Conservation (phyloP, 1,140 invertebrate species). For the Solen grandis region DNA sequence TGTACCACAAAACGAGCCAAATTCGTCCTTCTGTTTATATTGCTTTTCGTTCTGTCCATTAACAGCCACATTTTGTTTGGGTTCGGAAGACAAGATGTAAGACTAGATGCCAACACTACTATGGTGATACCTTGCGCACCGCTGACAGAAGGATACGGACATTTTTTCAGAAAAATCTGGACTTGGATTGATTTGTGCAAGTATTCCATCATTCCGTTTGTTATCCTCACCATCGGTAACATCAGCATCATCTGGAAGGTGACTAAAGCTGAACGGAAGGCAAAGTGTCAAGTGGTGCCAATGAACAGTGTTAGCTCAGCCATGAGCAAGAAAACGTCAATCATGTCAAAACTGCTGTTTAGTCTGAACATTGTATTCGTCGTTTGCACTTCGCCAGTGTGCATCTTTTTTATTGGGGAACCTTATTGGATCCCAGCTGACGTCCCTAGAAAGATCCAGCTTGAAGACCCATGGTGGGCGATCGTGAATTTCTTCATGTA, state of each 20-base stretch:
- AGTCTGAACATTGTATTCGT: conserved; percentile 62
- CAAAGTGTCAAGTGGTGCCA: neutral
- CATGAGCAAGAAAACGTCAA: conserved; percentile 34
- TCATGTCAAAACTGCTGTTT: conserved; percentile 63
- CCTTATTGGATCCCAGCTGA: conserved; percentile 46
- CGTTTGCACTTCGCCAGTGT: conserved; percentile 59
- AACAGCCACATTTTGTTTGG: conserved; percentile 66
- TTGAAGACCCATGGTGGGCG: conserved; percentile 52
- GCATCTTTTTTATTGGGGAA: conserved; percentile 60
- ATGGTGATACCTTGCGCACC: conserved; percentile 8
- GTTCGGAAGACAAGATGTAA: neutral
- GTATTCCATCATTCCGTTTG: conserved; percentile 61
- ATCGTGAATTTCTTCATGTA: conserved; percentile 64
- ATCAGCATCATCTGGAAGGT: conserved; percentile 60
- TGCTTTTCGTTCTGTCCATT: conserved; percentile 28
- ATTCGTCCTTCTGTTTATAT: conserved; percentile 44
- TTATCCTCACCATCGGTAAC: conserved; percentile 59
- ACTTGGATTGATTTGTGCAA: conserved; percentile 67
- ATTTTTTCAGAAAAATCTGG: conserved; percentile 54
- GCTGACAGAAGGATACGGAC: conserved; percentile 31
- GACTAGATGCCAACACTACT: neutral
- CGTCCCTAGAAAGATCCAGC: neutral
- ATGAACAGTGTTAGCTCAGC: neutral
- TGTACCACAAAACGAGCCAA: conserved; percentile 52
- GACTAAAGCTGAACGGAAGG: conserved; percentile 8